Evolutionary conservation across 2,888 invertebrate species (phyloP).

Genomic region (Drosophila formosana): DNA sequence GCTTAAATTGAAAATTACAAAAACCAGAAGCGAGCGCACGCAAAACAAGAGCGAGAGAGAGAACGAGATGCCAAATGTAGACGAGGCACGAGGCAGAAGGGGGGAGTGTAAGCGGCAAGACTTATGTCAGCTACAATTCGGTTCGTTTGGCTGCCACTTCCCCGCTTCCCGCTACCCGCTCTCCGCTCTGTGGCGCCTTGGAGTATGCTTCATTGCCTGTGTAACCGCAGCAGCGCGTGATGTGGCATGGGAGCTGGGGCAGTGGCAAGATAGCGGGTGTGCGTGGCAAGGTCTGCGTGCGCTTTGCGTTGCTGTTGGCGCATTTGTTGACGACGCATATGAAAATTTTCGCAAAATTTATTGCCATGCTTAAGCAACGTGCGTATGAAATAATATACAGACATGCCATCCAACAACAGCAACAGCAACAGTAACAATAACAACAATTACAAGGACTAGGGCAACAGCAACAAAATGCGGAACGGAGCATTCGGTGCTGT

Average conservation of each 20-base stretch:
- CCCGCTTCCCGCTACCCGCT: neutral
- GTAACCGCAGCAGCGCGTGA: slow-evolving; percentile 55
- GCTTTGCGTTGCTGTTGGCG: slow-evolving; percentile 50
- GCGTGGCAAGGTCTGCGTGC: slow-evolving; percentile 34
- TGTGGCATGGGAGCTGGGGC: slow-evolving; percentile 11
- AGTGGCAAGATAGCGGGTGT: slow-evolving; percentile 2
- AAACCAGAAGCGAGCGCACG: slow-evolving; percentile 58
- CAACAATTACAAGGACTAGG: slow-evolving; percentile 23
- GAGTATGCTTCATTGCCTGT: slow-evolving; percentile 53
- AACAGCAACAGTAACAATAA: slow-evolving; percentile 24
- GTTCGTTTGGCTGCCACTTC: neutral
- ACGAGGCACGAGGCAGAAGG: slow-evolving; percentile 1
- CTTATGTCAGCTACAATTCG: slow-evolving; percentile 54
- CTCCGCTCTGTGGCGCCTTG: slow-evolving; percentile 11
- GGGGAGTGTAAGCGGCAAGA: slow-evolving; percentile 12
- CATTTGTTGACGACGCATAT: slow-evolving; percentile 71
- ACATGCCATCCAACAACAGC: slow-evolving; percentile 46
- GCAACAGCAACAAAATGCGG: slow-evolving; percentile 21
- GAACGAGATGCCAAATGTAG: neutral
- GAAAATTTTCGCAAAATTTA: slow-evolving; percentile 74
- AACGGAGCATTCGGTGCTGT: slow-evolving; percentile 29
- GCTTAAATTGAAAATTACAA: slow-evolving; percentile 77
- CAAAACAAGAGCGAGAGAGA: slow-evolving; percentile 32
- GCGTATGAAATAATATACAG: slow-evolving; percentile 77
- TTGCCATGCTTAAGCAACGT: slow-evolving; percentile 76